Base-by-base conservation (phyloP, 2,888 invertebrate genomes). In the Syrphus vitripennis region DNA sequence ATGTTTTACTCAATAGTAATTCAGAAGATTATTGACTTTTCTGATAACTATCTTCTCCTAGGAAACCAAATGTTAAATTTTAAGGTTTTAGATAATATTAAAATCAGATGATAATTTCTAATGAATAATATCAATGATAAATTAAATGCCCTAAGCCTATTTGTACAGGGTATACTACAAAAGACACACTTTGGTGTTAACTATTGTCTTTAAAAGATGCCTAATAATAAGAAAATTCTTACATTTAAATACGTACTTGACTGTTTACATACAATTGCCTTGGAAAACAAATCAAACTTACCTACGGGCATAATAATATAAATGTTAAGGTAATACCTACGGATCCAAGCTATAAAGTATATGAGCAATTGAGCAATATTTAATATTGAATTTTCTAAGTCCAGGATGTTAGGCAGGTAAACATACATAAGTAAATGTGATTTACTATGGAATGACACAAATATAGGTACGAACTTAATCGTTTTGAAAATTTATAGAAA, bases 401-500 rank as follows among this genome's bases (percentile, higher is more conserved):
- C 26, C 26, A 42, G 63, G n/a, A 42, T 63, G 10, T 31, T n/a
- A 26, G n/a, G 5, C n/a, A 40, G 3, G 0, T 37, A 12, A 37
- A 4, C 14, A 12, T 6, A 14, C 12, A 37, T 7, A 14, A 5
- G n/a, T 9, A 16, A 29, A 61, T 24, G 24, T 61, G 61, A 45
- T 65, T 65, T 65, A 45, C 29, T 45, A 48, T 29, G 19, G 19
- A 19, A 45, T 12, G 65, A 65, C 19, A 65, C 29, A 21, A n/a
- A 59, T 34, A 29, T 63, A 57, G n/a, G n/a, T n/a, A n/a, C n/a
- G n/a, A n/a, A n/a, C n/a, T n/a, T n/a, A 45, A 65, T 45, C 45
- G 65, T 45, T 65, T 65, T 31, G 19, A 42, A 45, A 65, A 65
- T 65, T 65, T 45, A 65, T 65, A 65, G 65, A 5, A 45, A 29